These are phyloP conservation scores for Regulus satrapa DNA, from an alignment of 2,113 vertebrate genomes.

Conservation along the genomic window DNA sequence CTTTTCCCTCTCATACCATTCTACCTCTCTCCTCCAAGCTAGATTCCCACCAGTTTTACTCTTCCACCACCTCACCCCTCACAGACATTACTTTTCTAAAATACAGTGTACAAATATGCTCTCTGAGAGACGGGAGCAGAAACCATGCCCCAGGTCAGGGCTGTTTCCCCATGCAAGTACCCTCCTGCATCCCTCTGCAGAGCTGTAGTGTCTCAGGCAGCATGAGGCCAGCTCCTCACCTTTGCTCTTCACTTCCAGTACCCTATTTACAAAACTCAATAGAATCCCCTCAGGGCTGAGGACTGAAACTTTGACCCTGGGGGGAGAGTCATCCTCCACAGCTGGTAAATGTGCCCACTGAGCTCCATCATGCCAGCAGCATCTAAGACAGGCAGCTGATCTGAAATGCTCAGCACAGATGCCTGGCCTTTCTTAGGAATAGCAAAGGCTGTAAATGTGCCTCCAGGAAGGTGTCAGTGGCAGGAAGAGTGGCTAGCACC, in stretches of 20 bases:
- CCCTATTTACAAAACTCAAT: not conserved
- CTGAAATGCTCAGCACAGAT: not conserved
- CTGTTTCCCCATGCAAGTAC: rapidly evolving
- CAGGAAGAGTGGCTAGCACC: not conserved
- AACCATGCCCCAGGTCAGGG: not conserved
- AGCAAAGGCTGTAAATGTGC: not conserved
- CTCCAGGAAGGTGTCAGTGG: not conserved
- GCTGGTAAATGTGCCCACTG: not conserved
- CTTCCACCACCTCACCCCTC: not conserved
- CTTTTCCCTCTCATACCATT: not conserved
- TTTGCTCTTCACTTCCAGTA: not conserved
- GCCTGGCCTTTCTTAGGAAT: not conserved
- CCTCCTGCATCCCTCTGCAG: not conserved
- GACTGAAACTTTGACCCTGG: not conserved
- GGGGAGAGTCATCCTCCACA: not conserved
- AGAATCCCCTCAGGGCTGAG: not conserved
- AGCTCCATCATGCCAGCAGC: rapidly evolving
- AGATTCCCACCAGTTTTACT: not conserved
- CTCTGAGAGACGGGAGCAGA: not conserved
- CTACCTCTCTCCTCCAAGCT: not conserved
- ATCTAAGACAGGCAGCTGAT: not conserved
- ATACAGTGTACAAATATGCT: rapidly evolving
- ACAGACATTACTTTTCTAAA: not conserved
- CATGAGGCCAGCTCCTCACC: not conserved
- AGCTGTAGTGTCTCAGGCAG: not conserved